Base-by-base conservation (phyloP, 2,888 invertebrate species). In the Erynnis tages region DNA sequence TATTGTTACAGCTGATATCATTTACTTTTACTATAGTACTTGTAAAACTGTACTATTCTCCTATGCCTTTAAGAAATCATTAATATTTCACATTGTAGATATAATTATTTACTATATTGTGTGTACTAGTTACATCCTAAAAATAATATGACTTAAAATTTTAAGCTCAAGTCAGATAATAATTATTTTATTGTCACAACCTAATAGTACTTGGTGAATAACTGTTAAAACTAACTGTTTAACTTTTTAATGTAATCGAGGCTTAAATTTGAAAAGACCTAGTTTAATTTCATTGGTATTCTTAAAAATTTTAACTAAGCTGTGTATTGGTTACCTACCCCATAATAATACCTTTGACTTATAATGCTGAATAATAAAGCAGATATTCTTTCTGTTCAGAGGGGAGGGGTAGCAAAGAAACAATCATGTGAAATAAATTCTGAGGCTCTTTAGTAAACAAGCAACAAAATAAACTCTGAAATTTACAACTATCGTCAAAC, bases 391-490 rank as follows among this genome's bases (percentile, higher is more conserved):
- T 29, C 27, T 11, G 3, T n/a, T 14, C n/a, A 8, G 29, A 13
- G 32, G 40, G 17, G 7, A 7, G 29, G 44, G 29, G 38, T 4
- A 23, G 44, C 23, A 38, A 30, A 34, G 52, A 30, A 38, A 43
- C 43, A 41, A 25, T 49, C 49, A 41, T 41, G 49, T 41, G 49
- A 34, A 19, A 50, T 25, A 44, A 49, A 44, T 53, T 41, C 37
- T 8, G 35, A 53, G 47, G 47, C 43, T 55, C 50, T 38, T 48
- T 32, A 53, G 37, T 41, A 21, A 49, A 54, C 45, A 56, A 56
- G 57, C 61, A 67, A 65, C 63, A 62, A 66, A 67, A 72, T 73
- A 76, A 68, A 74, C 69, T 74, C 65, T 73, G 59, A 67, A 71
- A 59, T 63, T 55, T 59, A 67, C 65, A 74, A 73, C 71, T 69